Percentiles rank a stretch among this genome's conserved stretches.
Conservation (phyloP, 1,140 invertebrate genomes). For the Globodera rostochiensis region DNA sequence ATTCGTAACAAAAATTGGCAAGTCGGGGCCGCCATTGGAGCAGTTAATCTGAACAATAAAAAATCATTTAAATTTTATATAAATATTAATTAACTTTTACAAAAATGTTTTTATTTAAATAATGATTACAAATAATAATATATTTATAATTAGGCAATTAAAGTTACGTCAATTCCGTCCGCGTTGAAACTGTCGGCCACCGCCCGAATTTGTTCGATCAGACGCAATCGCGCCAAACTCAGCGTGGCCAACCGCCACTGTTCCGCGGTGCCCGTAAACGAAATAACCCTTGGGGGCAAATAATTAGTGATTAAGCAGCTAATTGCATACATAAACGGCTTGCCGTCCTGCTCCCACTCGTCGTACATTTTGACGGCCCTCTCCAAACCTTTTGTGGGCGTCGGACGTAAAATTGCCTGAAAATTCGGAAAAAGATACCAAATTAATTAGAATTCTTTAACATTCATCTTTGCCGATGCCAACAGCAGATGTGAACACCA, state of each 20-base stretch:
- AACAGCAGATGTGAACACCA: constrained; percentile 37
- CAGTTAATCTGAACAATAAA: constrained; percentile 17
- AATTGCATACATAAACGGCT: constrained; percentile 28
- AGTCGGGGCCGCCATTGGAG: constrained; percentile 22
- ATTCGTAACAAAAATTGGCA: constrained; percentile 15
- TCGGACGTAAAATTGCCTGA: neutral
- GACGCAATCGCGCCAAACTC: neutral
- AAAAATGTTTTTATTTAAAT: no score
- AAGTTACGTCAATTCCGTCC: constrained; percentile 29
- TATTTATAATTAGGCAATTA: no score
- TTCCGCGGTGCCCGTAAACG: constrained; percentile 20
- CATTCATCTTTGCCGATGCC: neutral
- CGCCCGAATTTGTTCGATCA: constrained; percentile 19
- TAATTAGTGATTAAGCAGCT: neutral
- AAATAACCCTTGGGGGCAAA: constrained; percentile 1
- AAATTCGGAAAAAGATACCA: neutral
- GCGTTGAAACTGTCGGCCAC: constrained; percentile 24
- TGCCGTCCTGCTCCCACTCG: constrained; percentile 24
- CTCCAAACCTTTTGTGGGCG: constrained; percentile 8
- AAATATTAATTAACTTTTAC: neutral
- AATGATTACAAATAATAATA: no score
- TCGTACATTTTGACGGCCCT: constrained; percentile 22
- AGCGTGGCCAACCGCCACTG: constrained; percentile 5
- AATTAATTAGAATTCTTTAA: neutral
- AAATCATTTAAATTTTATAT: neutral